Conservation (phyloP, 2,888 invertebrate genomes). For the Phorcus lineatus region DNA sequence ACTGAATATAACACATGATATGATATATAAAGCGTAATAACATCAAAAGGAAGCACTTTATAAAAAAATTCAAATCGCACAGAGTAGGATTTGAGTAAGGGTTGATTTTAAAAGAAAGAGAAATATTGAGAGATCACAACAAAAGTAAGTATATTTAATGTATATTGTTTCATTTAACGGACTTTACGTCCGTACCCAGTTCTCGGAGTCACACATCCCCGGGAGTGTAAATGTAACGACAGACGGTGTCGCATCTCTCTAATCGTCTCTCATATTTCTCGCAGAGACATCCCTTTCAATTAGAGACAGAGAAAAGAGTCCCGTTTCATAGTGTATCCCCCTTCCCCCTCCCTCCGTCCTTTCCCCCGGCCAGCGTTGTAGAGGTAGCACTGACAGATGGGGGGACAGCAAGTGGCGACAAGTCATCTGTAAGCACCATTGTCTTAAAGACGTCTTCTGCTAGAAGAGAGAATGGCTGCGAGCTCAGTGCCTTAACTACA, state of each 20-base stretch:
- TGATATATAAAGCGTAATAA: too few species aligned
- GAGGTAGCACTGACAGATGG: not conserved
- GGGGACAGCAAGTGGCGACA: not conserved
- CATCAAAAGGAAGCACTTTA: too few species aligned
- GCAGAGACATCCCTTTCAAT: not conserved
- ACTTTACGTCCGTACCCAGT: too few species aligned
- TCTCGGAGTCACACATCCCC: too few species aligned
- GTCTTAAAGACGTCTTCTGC: slow-evolving; percentile 1
- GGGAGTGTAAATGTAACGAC: not conserved
- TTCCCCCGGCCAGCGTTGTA: not conserved
- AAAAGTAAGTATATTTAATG: too few species aligned
- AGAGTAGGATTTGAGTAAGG: too few species aligned
- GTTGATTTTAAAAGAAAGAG: too few species aligned
- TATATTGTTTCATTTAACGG: too few species aligned
- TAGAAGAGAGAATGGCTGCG: not conserved
- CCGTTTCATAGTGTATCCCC: slow-evolving; percentile 6
- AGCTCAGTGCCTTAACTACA: not conserved
- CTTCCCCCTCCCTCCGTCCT: not conserved
- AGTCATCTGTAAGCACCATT: slow-evolving; percentile 3
- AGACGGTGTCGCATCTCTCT: not conserved
- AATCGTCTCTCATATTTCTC: not conserved
- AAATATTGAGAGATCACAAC: too few species aligned
- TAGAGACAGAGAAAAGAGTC: not conserved
- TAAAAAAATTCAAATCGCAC: too few species aligned
- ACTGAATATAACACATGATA: too few species aligned